A percentile compares a stretch with the other conserved stretches of the same genome.
These are phyloP conservation scores for Hassar affinis DNA, from an alignment of 2,113 vertebrate genomes.

Conservation along the genomic window DNA sequence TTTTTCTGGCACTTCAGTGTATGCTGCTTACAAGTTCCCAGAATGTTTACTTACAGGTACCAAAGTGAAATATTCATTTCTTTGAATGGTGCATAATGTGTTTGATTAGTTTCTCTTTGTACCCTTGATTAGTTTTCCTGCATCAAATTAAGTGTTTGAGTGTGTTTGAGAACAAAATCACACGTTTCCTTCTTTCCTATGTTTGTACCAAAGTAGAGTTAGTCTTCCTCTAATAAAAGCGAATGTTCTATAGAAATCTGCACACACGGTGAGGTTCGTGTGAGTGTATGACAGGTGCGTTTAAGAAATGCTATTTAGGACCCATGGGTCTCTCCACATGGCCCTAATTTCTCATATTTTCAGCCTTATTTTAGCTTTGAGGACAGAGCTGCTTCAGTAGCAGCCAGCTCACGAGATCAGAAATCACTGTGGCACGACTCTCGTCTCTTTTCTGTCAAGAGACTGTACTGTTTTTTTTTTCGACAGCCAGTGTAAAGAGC, in stretches of 20 bases:
- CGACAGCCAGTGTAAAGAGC: neutral
- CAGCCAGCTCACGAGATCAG: neutral
- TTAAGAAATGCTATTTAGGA: neutral
- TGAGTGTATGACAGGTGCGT: neutral
- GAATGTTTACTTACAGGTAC: no score
- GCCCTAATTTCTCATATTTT: neutral
- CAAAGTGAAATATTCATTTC: neutral
- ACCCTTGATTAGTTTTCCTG: neutral
- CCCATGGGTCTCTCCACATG: neutral
- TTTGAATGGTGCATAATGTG: neutral
- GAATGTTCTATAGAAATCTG: neutral
- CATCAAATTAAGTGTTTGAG: neutral
- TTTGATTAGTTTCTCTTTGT: neutral
- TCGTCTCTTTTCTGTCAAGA: neutral
- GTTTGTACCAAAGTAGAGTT: neutral
- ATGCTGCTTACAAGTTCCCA: no score
- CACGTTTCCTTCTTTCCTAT: neutral
- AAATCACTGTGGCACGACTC: neutral
- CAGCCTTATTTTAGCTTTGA: neutral
- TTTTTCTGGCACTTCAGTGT: no score
- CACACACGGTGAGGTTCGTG: neutral
- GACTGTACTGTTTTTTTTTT: neutral
- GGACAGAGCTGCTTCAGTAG: neutral
- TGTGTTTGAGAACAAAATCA: neutral
- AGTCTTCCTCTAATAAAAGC: neutral